phyloP scores from a whole-genome alignment of 2,113 vertebrate genomes.

The Orientallactaga bullata region DNA sequence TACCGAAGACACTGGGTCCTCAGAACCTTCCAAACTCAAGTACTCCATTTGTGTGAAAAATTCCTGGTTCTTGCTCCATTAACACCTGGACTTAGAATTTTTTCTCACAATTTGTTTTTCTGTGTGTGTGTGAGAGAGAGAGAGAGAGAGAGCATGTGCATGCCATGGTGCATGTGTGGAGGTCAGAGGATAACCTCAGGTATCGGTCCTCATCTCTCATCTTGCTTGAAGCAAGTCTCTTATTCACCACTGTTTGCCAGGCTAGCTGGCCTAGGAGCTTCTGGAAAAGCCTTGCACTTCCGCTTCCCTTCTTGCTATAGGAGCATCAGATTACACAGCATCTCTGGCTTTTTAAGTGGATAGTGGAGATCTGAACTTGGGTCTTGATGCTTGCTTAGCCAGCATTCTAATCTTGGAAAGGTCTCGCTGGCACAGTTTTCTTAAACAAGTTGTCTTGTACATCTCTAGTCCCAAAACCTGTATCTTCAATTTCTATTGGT shows the following conservation, averaged over 20 bases:
- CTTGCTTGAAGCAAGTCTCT: too few species aligned
- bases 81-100: not conserved
- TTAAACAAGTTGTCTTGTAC: not conserved
- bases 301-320: too few species aligned
- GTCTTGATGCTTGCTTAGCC: not conserved
- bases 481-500: conserved; percentile 6
- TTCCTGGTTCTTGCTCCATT: not conserved
- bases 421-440: not conserved
- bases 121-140: not conserved
- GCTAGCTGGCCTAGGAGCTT: too few species aligned
- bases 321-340: too few species aligned
- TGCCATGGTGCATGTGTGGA: too few species aligned
- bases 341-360: not conserved
- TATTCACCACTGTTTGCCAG: too few species aligned
- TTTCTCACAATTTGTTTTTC: not conserved
- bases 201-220: too few species aligned
- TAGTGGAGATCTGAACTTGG: not conserved
- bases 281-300: too few species aligned
- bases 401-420: not conserved
- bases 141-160: not conserved
- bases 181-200: too few species aligned
- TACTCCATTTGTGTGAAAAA: not conserved
- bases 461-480: not conserved
- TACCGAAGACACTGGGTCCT: not conserved
- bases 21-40: not conserved